A percentile compares a stretch with the other conserved stretches of the same genome.
These are phyloP conservation scores for Ceratitis capitata DNA, from an alignment of 1,140 invertebrate genomes.

Conservation along the genomic window DNA sequence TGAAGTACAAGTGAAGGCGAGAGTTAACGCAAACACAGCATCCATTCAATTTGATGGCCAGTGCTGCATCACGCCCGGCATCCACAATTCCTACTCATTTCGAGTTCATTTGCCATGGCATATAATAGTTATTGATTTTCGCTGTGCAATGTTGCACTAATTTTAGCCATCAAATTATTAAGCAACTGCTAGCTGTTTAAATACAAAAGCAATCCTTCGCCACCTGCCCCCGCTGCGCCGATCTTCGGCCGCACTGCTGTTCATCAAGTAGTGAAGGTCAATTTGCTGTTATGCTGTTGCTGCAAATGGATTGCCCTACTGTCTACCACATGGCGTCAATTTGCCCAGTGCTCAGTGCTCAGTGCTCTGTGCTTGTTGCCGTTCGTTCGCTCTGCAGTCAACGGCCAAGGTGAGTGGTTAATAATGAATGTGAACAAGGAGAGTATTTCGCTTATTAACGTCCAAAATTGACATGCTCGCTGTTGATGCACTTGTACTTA, in stretches of 20 bases:
- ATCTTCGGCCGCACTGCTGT: background rate
- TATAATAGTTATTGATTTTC: constrained; percentile 7
- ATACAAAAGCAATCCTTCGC: background rate
- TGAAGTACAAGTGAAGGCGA: background rate
- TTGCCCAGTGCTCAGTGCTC: background rate
- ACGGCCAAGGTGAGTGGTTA: background rate
- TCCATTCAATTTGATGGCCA: background rate
- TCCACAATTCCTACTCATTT: background rate
- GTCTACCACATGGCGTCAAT: background rate
- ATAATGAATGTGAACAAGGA: constrained; percentile 25
- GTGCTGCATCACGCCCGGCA: background rate
- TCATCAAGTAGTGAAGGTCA: background rate
- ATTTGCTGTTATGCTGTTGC: no score
- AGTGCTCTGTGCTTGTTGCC: no score
- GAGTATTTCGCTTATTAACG: background rate
- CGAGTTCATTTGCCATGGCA: background rate
- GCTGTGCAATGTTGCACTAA: background rate
- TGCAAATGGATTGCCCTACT: background rate
- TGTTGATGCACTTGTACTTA: background rate
- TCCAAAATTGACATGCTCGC: background rate
- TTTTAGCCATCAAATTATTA: background rate
- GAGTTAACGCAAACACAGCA: background rate
- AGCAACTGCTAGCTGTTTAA: background rate
- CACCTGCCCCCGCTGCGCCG: background rate
- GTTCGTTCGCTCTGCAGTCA: background rate